These are phyloP conservation scores for Geotrupes spiniger DNA, from an alignment of 2,888 invertebrate genomes.

Conservation along the genomic window DNA sequence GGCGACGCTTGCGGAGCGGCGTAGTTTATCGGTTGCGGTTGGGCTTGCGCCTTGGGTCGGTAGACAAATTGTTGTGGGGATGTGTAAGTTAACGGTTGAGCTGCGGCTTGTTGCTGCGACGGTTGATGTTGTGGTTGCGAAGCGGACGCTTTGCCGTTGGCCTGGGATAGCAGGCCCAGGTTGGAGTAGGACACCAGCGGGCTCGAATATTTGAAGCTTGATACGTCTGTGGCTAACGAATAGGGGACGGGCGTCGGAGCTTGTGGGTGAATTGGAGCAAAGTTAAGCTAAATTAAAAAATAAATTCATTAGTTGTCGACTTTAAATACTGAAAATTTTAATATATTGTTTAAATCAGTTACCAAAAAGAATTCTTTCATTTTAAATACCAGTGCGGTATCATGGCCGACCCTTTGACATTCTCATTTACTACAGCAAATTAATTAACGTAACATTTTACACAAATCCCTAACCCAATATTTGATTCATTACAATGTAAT, in stretches of 20 bases:
- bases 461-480: too few species aligned
- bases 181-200: conserved; percentile 46
- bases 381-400: too few species aligned
- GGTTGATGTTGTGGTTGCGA: conserved; percentile 16
- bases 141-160: conserved; percentile 35
- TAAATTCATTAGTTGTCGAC: too few species aligned
- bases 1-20: conserved; percentile 11
- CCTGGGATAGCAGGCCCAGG: conserved; percentile 41
- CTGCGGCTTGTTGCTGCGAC: conserved; percentile 20
- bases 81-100: conserved; percentile 18
- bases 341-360: too few species aligned
- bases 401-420: too few species aligned
- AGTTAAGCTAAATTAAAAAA: too few species aligned
- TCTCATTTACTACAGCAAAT: too few species aligned
- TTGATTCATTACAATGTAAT: too few species aligned
- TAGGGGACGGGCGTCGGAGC: conserved; percentile 32
- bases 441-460: too few species aligned
- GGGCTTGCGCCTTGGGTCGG: conserved; percentile 14
- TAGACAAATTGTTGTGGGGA: conserved; percentile 16
- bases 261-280: conserved; percentile 21
- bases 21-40: conserved; percentile 11
- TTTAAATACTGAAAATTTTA: too few species aligned
- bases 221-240: conserved; percentile 47
- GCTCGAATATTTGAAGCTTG: conserved; percentile 46
- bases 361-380: too few species aligned